Percentiles rank a stretch among this genome's conserved stretches.
Evolutionary conservation across 37 sponge, comb jelly and placozoan species (phyloP).

Genomic region (Halichondria panicea): DNA sequence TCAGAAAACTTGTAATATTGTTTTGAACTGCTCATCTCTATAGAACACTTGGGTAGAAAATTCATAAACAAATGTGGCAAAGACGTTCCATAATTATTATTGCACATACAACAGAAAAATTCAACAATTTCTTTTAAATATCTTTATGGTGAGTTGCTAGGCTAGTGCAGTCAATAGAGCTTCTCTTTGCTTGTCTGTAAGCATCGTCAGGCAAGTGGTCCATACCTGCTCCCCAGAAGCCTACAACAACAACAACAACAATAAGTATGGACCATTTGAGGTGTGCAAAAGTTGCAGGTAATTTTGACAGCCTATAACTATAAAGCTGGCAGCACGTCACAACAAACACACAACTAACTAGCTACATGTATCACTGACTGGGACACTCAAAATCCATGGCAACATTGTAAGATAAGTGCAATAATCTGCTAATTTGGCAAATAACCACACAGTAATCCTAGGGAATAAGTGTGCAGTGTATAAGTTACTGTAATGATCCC

Average conservation of each 20-base stretch:
- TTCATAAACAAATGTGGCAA: too few relatives aligned
- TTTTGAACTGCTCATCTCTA: too few relatives aligned
- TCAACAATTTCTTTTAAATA: background rate
- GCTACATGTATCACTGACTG: too few relatives aligned
- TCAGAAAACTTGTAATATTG: too few relatives aligned
- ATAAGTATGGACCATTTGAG: background rate
- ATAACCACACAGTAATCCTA: background rate
- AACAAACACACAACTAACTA: too few relatives aligned
- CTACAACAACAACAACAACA: conserved; percentile 28
- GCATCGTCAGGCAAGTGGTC: conserved; percentile 54
- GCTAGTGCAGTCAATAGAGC: conserved; percentile 52
- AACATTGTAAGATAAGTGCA: background rate
- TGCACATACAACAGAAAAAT: background rate
- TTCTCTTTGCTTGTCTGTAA: conserved; percentile 64
- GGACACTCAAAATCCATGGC: too few relatives aligned
- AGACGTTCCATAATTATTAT: conserved; percentile 3
- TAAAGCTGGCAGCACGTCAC: too few relatives aligned
- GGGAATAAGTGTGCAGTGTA: too few relatives aligned
- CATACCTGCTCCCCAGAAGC: conserved; percentile 74
- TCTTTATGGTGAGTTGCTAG: background rate
- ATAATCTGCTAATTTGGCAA: background rate
- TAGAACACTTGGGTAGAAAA: too few relatives aligned
- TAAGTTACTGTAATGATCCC: background rate
- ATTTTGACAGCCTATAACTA: too few relatives aligned
- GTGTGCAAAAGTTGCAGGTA: too few relatives aligned